phyloP scores from a whole-genome alignment of 2,113 vertebrate genomes.

The Cololabis saira region DNA sequence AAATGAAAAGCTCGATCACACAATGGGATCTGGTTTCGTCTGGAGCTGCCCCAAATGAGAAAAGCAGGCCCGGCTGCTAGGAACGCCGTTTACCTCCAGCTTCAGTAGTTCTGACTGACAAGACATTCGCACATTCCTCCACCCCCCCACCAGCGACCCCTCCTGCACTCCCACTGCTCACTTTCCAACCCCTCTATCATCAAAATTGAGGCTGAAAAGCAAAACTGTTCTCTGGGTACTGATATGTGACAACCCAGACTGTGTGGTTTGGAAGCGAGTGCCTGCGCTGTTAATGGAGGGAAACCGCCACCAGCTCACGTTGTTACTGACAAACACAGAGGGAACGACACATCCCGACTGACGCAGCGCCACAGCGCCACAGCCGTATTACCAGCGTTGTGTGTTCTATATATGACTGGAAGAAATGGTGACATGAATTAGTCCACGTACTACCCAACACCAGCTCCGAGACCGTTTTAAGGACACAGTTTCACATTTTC shows the following conservation, averaged over 20 bases:
- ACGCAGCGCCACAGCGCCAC: too few relatives aligned
- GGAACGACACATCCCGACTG: too few relatives aligned
- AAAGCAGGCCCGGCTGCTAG: constrained; percentile 74
- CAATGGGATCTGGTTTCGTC: constrained; percentile 67
- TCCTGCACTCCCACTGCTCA: background rate
- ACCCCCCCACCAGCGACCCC: constrained; percentile 43
- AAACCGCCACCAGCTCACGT: too few relatives aligned
- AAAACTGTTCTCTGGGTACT: constrained; percentile 21
- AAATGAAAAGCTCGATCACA: constrained; percentile 73
- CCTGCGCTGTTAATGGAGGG: too few relatives aligned
- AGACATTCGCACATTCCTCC: constrained; percentile 66
- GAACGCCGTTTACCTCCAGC: constrained; percentile 56
- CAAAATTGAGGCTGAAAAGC: constrained; percentile 18
- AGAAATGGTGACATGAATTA: too few relatives aligned
- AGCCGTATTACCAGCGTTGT: too few relatives aligned
- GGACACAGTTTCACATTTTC: too few relatives aligned
- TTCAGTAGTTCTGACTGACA: constrained; percentile 70
- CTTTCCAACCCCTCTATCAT: background rate
- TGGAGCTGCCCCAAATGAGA: constrained; percentile 64
- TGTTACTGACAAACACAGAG: too few relatives aligned
- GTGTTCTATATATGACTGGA: too few relatives aligned
- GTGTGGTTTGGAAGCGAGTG: constrained; percentile 19
- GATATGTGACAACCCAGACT: constrained; percentile 18
- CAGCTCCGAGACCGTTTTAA: too few relatives aligned
- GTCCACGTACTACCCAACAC: too few relatives aligned